Evolutionary conservation across 2,888 invertebrate genomes (phyloP), one percentile per base, ranked within the genome.

Genomic region (Acanthoscelides obtectus): DNA sequence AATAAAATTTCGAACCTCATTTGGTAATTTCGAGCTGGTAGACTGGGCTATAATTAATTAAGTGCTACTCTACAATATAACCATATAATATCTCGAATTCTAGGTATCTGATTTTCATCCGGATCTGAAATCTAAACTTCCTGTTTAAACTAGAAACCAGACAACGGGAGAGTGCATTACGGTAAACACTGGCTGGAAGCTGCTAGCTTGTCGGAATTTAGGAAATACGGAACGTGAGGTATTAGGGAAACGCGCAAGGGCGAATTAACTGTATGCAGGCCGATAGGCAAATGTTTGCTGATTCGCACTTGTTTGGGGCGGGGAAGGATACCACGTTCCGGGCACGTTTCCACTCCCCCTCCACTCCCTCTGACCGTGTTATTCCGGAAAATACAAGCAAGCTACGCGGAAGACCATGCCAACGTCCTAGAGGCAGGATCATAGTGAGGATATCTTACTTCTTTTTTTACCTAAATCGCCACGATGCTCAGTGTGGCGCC

Each of bases 331-430:
- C 1, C 45, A 17, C 45, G 3, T 12, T 71, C 76, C 65, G n/a
- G 72, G 72, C 75, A 74, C 25, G 69, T 64, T 69, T 67, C 68
- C 64, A 71, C 72, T 73, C 71, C 72, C 77, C 45, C 45, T 45
- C 45, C 12, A 1, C 45, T 17, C 17, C 45, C 1, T 17, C 25
- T 5, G 45, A 6, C 17, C 8, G 45, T 1, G 45, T 8, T 8
- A 3, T 25, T 25, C 8, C 25, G 4, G 4, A 45, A 45, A 45
- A 45, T 17, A 45, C 45, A 45, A 45, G 17, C 45, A 45, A 17
- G 17, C 17, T 45, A 25, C 25, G 25, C 25, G n/a, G n/a, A n/a
- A n/a, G n/a, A n/a, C n/a, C n/a, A n/a, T n/a, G n/a, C n/a, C n/a
- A n/a, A n/a, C n/a, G n/a, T n/a, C n/a, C n/a, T n/a, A n/a, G n/a